Conservation (phyloP, 2,888 invertebrate species). For the Ophion obscuratus region DNA sequence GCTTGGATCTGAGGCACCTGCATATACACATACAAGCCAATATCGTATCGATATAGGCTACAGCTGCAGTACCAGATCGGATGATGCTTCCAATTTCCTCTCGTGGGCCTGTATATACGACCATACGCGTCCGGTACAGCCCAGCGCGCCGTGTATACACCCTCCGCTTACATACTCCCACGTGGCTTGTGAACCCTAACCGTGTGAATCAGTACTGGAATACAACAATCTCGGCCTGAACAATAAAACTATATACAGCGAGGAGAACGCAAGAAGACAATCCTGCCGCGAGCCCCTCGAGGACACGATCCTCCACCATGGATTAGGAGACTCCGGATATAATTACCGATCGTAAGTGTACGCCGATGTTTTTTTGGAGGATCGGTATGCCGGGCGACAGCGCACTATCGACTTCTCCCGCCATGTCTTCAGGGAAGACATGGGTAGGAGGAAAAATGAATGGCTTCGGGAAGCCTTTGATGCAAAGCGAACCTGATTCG, state of each 20-base stretch:
- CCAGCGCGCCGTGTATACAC: constrained; percentile 35
- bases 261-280: not conserved
- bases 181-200: constrained; percentile 39
- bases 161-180: constrained; percentile 51
- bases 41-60: constrained; percentile 41
- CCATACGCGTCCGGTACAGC: constrained; percentile 64
- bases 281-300: not conserved
- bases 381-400: not conserved
- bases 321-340: not conserved
- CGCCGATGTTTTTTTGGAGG: not conserved
- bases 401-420: not conserved
- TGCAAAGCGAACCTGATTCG: not conserved
- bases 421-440: not conserved
- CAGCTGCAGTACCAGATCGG: constrained; percentile 42
- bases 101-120: constrained; percentile 73
- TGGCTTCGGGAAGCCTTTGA: not conserved
- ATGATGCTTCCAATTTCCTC: constrained; percentile 79
- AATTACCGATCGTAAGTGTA: not conserved
- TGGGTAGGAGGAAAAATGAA: too few species aligned
- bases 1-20: not conserved
- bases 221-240: constrained; percentile 5
- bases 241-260: not conserved
- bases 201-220: constrained; percentile 8
- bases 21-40: constrained; percentile 6
- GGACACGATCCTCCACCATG: not conserved